A percentile compares a stretch with the other conserved stretches of the same genome.
Conservation (phyloP, 1,140 invertebrate genomes). For the Magallana ariakensis region DNA sequence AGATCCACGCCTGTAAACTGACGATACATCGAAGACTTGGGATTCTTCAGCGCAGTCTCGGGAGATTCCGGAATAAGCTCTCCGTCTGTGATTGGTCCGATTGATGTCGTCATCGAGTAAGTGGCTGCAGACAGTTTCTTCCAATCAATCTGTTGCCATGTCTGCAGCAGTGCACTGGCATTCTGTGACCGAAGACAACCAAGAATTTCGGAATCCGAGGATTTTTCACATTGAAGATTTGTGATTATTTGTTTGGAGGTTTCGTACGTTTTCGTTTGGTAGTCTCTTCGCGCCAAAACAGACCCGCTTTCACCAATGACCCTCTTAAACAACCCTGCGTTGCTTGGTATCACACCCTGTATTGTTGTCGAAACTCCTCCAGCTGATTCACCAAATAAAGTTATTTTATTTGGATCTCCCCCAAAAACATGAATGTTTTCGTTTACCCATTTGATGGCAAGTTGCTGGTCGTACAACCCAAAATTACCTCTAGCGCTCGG, state of each 20-base stretch:
- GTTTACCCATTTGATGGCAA: conserved; percentile 87
- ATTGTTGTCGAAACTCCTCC: conserved; percentile 94
- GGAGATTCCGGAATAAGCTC: conserved; percentile 52
- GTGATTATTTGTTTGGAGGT: conserved; percentile 33
- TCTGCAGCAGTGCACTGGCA: background rate
- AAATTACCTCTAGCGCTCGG: conserved; percentile 73
- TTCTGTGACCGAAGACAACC: conserved; percentile 27
- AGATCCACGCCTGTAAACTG: conserved; percentile 44
- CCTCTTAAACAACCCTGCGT: conserved; percentile 55
- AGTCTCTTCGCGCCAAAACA: conserved; percentile 43
- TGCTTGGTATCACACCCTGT: conserved; percentile 80
- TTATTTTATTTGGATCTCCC: conserved; percentile 95
- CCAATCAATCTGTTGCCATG: background rate
- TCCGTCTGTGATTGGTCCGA: conserved; percentile 59
- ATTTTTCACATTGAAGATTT: background rate
- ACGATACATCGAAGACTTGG: conserved; percentile 36
- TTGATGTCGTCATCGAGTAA: conserved; percentile 8
- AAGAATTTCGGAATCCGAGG: background rate
- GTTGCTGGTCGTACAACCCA: conserved; percentile 87
- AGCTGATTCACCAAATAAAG: conserved; percentile 96
- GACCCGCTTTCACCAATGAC: conserved; percentile 62
- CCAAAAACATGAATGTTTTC: conserved; percentile 95
- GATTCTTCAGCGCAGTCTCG: conserved; percentile 24
- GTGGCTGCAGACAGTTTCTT: background rate
- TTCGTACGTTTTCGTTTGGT: conserved; percentile 45